Evolutionary conservation across 2,888 invertebrate genomes (phyloP), one percentile per base, ranked within the genome.

Genomic region (Rhagium mordax): DNA sequence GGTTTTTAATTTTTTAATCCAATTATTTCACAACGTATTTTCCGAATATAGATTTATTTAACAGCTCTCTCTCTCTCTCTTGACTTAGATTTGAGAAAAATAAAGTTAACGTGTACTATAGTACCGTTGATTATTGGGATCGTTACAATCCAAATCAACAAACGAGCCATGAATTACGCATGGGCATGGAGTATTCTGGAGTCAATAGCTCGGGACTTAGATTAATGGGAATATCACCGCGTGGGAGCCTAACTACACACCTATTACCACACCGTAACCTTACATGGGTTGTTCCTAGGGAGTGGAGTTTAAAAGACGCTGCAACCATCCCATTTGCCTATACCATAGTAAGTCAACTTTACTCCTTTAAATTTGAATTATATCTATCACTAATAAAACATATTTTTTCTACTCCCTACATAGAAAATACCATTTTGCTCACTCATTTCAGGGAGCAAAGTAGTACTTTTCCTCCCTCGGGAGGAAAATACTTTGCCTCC

Each of bases 241-340:
- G 87, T 2, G 88, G 89, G 74, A 90, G 91, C 16, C 83, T 93
- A 69, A 89, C 92, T 0, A 89, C 90, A 24, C 82, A 88, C 20
- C 87, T 92, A 18, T 82, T 89, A 57, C 88, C 88, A 7, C 90
- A 91, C 81, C 81, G 83, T 8, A 76, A 85, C 47, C 85, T 90
- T 4, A 61, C 81, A 1, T 92, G 92, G 62, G 29, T 65, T 8
- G 33, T 74, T 10, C 92, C 93, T 0, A 87, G 89, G 0, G 48
- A 82, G 1, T 93, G 93, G 92, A 87, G 88, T 0, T 80, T 93
- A 69, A 90, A 91, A 79, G 91, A 93, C 24, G 93, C 92, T 10
- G 90, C 92, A 0, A 91, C 92, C 0, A 88, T 93, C 0, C 93
- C 93, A 0, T 89, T 90, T 10, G 92, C 90, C 3, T 93, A 93